Evolutionary conservation across 64 coral and sea anemone genomes (phyloP).

Genomic region (Pocillopora damicornis): DNA sequence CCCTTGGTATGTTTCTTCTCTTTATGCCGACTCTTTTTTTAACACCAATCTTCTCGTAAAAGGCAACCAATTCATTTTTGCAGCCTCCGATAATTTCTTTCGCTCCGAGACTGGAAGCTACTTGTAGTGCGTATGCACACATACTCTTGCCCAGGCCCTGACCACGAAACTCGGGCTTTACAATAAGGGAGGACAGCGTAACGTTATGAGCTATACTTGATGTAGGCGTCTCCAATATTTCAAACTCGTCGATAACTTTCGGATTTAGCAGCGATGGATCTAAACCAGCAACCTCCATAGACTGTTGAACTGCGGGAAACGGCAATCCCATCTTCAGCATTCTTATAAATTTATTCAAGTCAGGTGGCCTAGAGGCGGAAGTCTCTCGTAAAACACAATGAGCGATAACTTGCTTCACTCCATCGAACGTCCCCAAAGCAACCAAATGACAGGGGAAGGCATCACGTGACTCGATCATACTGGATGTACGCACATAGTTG

Average conservation of each 20-base stretch:
- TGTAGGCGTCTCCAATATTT: neutral
- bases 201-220: neutral
- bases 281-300: constrained; percentile 42
- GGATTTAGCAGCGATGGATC: constrained; percentile 23
- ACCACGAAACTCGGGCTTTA: constrained; percentile 53
- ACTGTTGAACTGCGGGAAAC: constrained; percentile 17
- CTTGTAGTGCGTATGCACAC: constrained; percentile 54
- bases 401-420: constrained; percentile 13
- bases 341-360: constrained; percentile 31
- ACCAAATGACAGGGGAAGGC: constrained; percentile 65
- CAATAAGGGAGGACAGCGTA: constrained; percentile 55
- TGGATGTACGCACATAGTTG: constrained; percentile 56
- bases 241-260: neutral
- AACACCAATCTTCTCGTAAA: constrained; percentile 52
- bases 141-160: constrained; percentile 55
- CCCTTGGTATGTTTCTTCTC: constrained; percentile 39
- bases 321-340: constrained; percentile 59
- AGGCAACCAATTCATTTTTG: neutral
- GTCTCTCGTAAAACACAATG: constrained; percentile 32
- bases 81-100: constrained; percentile 40
- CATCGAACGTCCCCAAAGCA: constrained; percentile 9
- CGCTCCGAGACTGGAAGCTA: constrained; percentile 26
- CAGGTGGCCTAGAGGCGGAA: neutral
- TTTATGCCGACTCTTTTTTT: constrained; percentile 8
- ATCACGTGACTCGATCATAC: constrained; percentile 60